Base-by-base conservation (phyloP, 92 coral and sea anemone genomes). In the Epizoanthus fatuus region DNA sequence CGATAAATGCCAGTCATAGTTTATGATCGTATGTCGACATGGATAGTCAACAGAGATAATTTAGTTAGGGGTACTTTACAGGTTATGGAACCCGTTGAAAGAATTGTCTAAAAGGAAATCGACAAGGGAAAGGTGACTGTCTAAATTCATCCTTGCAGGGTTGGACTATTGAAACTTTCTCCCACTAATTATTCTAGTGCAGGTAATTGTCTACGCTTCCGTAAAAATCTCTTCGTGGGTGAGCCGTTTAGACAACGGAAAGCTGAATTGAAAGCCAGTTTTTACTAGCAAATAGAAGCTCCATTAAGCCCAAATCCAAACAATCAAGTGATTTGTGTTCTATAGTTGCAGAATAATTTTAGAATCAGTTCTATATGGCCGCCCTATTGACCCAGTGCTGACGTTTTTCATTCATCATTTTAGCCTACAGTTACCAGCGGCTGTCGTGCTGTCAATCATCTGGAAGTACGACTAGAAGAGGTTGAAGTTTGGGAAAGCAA, bases 361-460 rank as follows among this genome's bases (percentile, higher is more conserved):
- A 20, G 55, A 14, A 4, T 40, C 29, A 42, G 57, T 17, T 62
- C 9, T 77, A 19, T 42, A 59, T 77, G 42, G 16, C 47, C 57
- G 39, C 20, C 70, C 82, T 77, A 12, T 59, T 77, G 56, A 60
- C 70, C 82, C 25, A 3, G 56, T n/a, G 40, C 22, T 60, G 82
- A 77, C 82, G 35, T 42, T 44, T 70, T 11, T 11, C 52, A 17
- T 77, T 60, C 40, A 44, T 77, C 56, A 22, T 7, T n/a, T 5
- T 9, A 55, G 70, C 38, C 4, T 60, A 11, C 25, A 58, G 49
- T 22, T 11, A 17, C 64, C 17, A 55, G 14, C 82, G 65, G 56
- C 10, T 42, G 42, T 20, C 7, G 13, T 56, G 47, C 47, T 42
- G 82, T 42, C 68, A 77, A 59, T 60, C 71, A 77, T 19, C n/a